Evolutionary conservation across 2,888 invertebrate species (phyloP).

Genomic region (Diarsia mendica): DNA sequence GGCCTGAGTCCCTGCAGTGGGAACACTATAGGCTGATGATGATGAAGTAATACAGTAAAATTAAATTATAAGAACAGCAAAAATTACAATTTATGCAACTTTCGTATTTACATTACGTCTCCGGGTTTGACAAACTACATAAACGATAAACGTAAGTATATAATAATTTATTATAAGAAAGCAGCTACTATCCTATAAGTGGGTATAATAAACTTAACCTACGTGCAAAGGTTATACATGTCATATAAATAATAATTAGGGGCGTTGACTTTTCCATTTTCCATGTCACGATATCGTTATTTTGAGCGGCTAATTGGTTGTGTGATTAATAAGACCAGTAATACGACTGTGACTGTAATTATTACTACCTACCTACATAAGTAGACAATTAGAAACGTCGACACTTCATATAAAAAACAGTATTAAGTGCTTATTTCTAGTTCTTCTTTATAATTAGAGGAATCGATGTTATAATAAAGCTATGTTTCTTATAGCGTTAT

Average conservation of each 20-base stretch:
- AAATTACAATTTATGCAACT: no score
- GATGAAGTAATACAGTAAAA: no score
- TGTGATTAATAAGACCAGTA: conserved; percentile 22
- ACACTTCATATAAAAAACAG: neutral
- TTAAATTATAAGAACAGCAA: no score
- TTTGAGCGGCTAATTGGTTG: conserved; percentile 4
- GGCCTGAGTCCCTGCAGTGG: no score
- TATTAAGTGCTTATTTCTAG: neutral
- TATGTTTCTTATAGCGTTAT: no score
- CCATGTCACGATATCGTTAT: conserved; percentile 46
- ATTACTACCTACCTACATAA: neutral
- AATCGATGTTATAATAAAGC: neutral
- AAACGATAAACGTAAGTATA: no score
- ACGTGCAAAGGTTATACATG: conserved; percentile 9
- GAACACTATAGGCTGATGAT: no score
- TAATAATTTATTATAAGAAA: neutral
- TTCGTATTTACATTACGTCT: no score
- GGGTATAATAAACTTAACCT: neutral
- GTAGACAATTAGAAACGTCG: conserved; percentile 5
- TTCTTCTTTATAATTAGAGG: neutral
- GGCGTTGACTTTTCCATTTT: conserved; percentile 47
- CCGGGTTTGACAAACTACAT: no score
- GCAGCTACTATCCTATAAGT: neutral
- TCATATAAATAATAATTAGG: conserved; percentile 2
- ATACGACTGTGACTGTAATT: conserved; percentile 25